Conservation (phyloP, 2,113 vertebrate genomes). For the Sarotherodon lohbergeri region DNA sequence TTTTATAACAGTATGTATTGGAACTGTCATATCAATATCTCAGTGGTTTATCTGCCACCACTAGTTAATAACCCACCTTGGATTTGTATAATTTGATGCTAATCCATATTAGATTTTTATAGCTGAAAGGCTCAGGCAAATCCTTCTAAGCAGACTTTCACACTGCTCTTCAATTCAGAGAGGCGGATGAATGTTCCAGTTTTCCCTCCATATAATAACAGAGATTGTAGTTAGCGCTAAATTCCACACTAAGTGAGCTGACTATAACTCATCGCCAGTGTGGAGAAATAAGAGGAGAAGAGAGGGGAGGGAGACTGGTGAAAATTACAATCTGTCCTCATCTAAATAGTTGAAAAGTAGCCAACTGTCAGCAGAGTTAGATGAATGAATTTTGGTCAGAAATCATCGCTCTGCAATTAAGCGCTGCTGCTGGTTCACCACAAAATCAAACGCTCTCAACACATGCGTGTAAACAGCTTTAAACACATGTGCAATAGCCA, state of each 20-base stretch:
- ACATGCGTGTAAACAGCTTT: background rate
- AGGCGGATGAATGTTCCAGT: background rate
- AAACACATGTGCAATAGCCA: background rate
- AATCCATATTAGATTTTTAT: background rate
- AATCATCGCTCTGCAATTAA: background rate
- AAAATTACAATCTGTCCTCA: background rate
- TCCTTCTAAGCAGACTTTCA: background rate
- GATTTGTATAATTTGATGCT: background rate
- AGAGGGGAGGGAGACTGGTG: background rate
- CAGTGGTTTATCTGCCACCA: background rate
- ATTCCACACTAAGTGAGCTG: background rate
- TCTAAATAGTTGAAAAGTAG: background rate
- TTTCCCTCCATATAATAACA: background rate
- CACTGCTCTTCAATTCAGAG: background rate
- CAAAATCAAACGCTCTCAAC: background rate
- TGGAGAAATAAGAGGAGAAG: background rate
- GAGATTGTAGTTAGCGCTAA: background rate
- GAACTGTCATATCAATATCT: background rate
- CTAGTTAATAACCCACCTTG: background rate
- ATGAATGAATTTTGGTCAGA: background rate
- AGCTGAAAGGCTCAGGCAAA: background rate
- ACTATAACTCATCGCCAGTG: background rate
- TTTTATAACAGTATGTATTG: rapidly evolving
- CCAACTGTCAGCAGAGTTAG: background rate
- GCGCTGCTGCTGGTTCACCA: background rate